Evolutionary conservation across 1,140 invertebrate species (phyloP), one percentile per base, ranked within the genome.

Genomic region (Diuraphis noxia): DNA sequence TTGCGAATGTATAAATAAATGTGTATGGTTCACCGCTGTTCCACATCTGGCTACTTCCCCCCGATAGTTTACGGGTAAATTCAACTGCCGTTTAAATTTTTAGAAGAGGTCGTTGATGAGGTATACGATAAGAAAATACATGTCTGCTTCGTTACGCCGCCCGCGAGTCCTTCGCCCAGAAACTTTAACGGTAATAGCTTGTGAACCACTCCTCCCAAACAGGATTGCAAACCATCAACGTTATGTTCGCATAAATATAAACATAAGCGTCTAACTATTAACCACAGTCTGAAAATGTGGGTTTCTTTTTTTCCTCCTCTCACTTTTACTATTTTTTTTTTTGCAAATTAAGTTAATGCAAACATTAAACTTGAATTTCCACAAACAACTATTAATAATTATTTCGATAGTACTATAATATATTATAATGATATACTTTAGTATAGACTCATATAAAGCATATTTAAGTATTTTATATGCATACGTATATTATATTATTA

Each of bases 211-310:
- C 9, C 79, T 82, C 81, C 17, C 17, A 21, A n/a, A 43, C 34
- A 84, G 82, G 40, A 84, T 41, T 41, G 40, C 17, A 2, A 84
- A 34, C n/a, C 41, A 43, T 43, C 40, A 43, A 41, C 40, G 82
- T 43, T 43, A 84, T 43, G 82, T 84, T 21, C 82, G 40, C 82
- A 84, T 84, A 84, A 43, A 84, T 34, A n/a, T 43, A 41, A 41
- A 81, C 36, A 81, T 81, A 84, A 43, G 40, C 40, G 82, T 84
- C n/a, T n/a, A 84, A 84, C 36, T 38, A 81, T 40, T 81, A 81
- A 72, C 36, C 36, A 19, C 81, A 25, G 40, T 43, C 13, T 41
- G 13, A 82, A 46, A n/a, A 84, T n/a, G n/a, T 43, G 41, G 30
- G 30, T 41, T 41, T 30, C 40, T 19, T 84, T 84, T 41, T 34